Base-by-base conservation (phyloP, 2,888 invertebrate species). In the Agriotes lineatus region DNA sequence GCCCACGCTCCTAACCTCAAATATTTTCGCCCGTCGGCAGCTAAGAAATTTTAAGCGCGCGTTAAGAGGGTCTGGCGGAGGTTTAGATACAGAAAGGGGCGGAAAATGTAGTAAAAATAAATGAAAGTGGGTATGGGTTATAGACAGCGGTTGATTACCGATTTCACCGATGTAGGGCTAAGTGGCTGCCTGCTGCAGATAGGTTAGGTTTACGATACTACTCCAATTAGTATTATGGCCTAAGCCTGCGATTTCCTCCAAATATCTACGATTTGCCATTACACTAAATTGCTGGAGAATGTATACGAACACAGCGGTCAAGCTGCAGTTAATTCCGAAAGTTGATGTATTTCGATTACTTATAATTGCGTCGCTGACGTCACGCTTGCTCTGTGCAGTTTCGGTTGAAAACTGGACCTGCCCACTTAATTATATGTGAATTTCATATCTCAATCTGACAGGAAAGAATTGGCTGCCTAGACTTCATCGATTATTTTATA, bases 201-300 rank as follows among this genome's bases (percentile, higher is more conserved):
- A 80, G 75, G 77, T 74, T 75, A 75, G 76, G 75, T 77, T 79
- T 78, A 79, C 78, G 79, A 79, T 79, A 79, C 78, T 75, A 75
- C 75, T 74, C 79, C 80, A 80, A 80, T 80, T 80, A 80, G 79
- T 75, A 79, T 79, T 80, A 80, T 76, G 74, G 79, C 78, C 75
- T 69, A 70, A 71, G 72, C 72, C 70, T 71, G 74, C 74, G 72
- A 69, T 72, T 67, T 63, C 66, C 72, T 69, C 70, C 64, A 70
- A 72, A 69, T 70, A 72, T 72, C 69, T 70, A 69, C 70, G 72
- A 72, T 74, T 74, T 71, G 62, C 72, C 72, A 72, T 74, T 72
- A 70, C 71, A 69, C 59, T 63, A 72, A 74, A 74, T 67, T 69
- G 71, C 71, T 50, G 20, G 64, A 57, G 63, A 72, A 72, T 67